Evolutionary conservation across 1,140 invertebrate genomes (phyloP).

Genomic region (Himalopsyche phryganea): DNA sequence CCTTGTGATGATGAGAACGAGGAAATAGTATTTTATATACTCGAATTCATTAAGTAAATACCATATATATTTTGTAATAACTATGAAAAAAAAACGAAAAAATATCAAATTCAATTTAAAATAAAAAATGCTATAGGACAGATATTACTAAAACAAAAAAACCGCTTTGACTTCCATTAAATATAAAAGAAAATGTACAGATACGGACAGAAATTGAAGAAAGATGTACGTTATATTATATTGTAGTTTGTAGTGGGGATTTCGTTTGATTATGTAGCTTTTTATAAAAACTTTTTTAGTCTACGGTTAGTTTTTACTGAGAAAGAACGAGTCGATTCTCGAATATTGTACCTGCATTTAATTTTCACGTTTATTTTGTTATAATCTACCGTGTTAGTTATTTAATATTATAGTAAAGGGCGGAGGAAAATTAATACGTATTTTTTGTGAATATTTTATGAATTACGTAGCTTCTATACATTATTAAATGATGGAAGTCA

Average conservation of each 20-base stretch:
- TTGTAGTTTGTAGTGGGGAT: constrained; percentile 8
- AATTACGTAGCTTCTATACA: too few species aligned
- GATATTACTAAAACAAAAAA: background rate
- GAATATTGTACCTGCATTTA: constrained; percentile 58
- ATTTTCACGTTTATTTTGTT: constrained; percentile 37
- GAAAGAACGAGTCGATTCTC: constrained; percentile 51
- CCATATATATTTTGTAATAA: constrained; percentile 13
- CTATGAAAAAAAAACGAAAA: background rate
- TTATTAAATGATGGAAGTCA: too few species aligned
- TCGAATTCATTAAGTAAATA: constrained; percentile 46
- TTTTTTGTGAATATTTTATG: too few species aligned
- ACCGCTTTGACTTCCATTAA: constrained; percentile 20
- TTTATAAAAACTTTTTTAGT: constrained; percentile 30
- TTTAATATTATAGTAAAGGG: constrained; percentile 11
- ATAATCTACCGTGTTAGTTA: constrained; percentile 23
- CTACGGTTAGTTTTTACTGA: constrained; percentile 24
- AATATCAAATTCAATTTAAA: constrained; percentile 1
- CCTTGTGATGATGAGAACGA: constrained; percentile 43
- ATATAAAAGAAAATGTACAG: background rate
- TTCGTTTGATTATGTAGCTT: constrained; percentile 30
- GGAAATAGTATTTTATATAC: constrained; percentile 47
- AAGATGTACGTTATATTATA: constrained; percentile 5
- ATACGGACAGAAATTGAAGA: background rate
- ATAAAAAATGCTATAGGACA: too few species aligned
- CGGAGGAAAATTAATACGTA: background rate